Evolutionary conservation across 2,113 vertebrate genomes (phyloP), one percentile per base, ranked within the genome.

Genomic region (Ifrita kowaldi): DNA sequence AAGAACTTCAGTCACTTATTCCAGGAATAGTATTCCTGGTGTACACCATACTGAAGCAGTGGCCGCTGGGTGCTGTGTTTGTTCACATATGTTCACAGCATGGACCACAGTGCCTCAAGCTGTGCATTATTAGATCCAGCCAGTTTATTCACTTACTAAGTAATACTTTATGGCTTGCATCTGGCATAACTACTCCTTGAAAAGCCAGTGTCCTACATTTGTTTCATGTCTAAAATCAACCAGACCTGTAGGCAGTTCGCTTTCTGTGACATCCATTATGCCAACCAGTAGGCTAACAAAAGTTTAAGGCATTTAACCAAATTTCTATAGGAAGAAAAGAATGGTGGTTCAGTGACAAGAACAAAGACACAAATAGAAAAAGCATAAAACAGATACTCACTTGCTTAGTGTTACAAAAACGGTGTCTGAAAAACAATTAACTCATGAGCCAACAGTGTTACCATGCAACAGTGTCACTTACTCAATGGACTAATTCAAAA

Each of bases 1-100:
- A 97, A 96, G 94, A 97, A 95, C 63, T 69, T 90, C 26, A 28
- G 16, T 82, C 77, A 83, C 32, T 90, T 92, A 82, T 97, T 97
- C 97, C 94, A 95, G 68, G 95, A 97, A 96, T 67, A 84, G 37
- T 74, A 84, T 91, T 87, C 91, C 59, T 90, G 50, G 57, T 68
- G 73, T 77, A 90, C 78, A 60, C 65, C 44, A 56, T 42, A 24
- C 47, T 60, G 37, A 78, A 81, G 64, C 62, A 23, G 1, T 52
- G 65, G 74, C 35, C 0, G 0, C 90, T 77, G 60, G 49, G 55
- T 83, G 62, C 62, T 62, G 6, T 52, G 27, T 79, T 81, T 80
- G 69, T 79, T 78, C 64, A 63, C 68, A 63, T 56, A 67, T 24
- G 63, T 52, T 95, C 37, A 55, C 56, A 89, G 76, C 68, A 81